phyloP scores from a whole-genome alignment of 2,888 invertebrate genomes.

The Eretmocerus hayati region DNA sequence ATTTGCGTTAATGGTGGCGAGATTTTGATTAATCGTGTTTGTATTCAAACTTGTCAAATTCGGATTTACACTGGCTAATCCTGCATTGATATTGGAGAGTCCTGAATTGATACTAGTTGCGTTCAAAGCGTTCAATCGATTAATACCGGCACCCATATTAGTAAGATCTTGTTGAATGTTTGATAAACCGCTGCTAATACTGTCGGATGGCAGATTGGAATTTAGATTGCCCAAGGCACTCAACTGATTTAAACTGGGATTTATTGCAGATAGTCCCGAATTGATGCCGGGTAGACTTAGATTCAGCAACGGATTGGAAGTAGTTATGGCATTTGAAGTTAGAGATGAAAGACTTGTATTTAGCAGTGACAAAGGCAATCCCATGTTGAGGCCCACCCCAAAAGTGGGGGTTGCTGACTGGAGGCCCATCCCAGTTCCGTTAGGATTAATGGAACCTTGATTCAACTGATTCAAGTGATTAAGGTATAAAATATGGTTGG shows the following conservation, averaged over 20 bases:
- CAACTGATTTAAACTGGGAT: conserved; percentile 42
- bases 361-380: conserved; percentile 44
- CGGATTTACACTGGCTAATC: conserved; percentile 38
- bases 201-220: conserved; percentile 41
- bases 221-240: conserved; percentile 41
- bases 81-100: conserved; percentile 36
- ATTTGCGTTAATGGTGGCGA: conserved; percentile 36
- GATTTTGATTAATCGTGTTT: conserved; percentile 38
- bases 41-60: conserved; percentile 37
- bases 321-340: conserved; percentile 45
- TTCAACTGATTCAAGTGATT: conserved; percentile 45
- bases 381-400: conserved; percentile 48
- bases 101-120: conserved; percentile 39
- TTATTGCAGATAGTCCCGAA: conserved; percentile 42
- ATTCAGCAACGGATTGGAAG: conserved; percentile 45
- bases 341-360: conserved; percentile 44
- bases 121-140: conserved; percentile 37
- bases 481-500: conserved; percentile 46
- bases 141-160: conserved; percentile 40
- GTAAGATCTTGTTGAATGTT: conserved; percentile 42
- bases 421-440: conserved; percentile 47
- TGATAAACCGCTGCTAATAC: conserved; percentile 42
- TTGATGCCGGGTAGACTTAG: conserved; percentile 42
- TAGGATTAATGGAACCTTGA: conserved; percentile 44
- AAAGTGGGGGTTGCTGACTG: conserved; percentile 48